Base-by-base conservation (phyloP, 2,797 vertebrate species). In the Phrynocephalus guinanensis region DNA sequence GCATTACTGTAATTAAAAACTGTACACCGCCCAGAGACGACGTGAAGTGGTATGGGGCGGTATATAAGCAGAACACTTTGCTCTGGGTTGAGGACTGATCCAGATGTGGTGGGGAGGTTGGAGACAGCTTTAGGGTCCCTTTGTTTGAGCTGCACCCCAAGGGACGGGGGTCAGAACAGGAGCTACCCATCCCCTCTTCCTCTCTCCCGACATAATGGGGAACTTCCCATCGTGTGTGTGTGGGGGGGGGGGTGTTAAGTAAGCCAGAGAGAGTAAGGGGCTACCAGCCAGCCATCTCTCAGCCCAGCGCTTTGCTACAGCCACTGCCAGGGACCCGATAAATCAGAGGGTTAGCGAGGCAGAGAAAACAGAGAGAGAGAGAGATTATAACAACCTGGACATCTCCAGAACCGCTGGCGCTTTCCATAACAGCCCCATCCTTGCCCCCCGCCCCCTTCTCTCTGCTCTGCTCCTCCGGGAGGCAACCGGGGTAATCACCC, bases 271-370 rank as follows among this genome's bases (percentile, higher is more conserved):
- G 84, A 13, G 38, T 85, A 73, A 79, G 16, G 28, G 48, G 82
- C 50, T 52, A 6, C 75, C 71, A 87, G 70, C 38, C 66, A 70
- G 83, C 75, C 70, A 75, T 76, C 88, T 70, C 68, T 92, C 73
- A 88, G 7, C 1, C 52, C 0, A 0, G 22, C 81, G 24, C 28
- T 75, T 88, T 86, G 79, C 76, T 2, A 1, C 1, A 0, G 84
- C 72, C 87, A 73, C 76, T 13, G 2, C 13, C 18, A 7, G 85
- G 9, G 1, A 0, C 1, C 0, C 87, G 15, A 67, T 82, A 66
- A 90, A 92, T 94, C 94, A 90, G 71, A 26, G 60, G 15, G 73
- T 3, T n/a, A 81, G 90, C 0, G 8, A 93, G 90, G 88, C n/a
- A 18, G 75, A 48, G 84, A 33, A 50, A 6, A 0, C n/a, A 77